Conservation (phyloP, 1,140 invertebrate species). For the Aricia agestis region DNA sequence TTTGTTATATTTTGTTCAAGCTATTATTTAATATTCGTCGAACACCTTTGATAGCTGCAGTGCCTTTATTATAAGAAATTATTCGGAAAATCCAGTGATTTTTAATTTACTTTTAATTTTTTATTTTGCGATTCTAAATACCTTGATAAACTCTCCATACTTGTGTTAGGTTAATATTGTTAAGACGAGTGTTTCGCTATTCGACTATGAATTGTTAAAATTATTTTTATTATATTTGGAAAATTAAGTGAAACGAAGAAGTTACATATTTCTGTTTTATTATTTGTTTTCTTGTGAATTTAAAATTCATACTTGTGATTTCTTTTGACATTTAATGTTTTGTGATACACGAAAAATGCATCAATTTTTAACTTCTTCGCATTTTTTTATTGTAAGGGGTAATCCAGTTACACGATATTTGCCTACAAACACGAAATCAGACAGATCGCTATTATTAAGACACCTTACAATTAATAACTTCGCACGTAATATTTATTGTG, state of each 20-base stretch:
- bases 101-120: neutral
- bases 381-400: conserved; percentile 44
- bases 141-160: neutral
- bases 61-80: neutral
- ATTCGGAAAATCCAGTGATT: neutral
- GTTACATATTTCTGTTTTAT: conserved; percentile 61
- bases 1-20: neutral
- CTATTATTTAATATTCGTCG: neutral
- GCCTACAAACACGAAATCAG: conserved; percentile 26
- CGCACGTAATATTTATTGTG: neutral
- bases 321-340: conserved; percentile 76
- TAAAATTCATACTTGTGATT: conserved; percentile 75
- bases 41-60: conserved; percentile 2
- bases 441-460: conserved; percentile 48
- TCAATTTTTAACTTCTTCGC: conserved; percentile 54
- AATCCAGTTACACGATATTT: conserved; percentile 31
- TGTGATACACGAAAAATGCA: conserved; percentile 72
- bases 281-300: conserved; percentile 70
- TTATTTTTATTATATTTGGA: conserved; percentile 60
- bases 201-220: conserved; percentile 66
- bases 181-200: conserved; percentile 62
- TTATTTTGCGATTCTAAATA: neutral
- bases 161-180: conserved; percentile 52
- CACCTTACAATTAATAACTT: conserved; percentile 35
- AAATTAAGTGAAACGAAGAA: conserved; percentile 37